Evolutionary conservation across 2,888 invertebrate species (phyloP), one percentile per base, ranked within the genome.

Genomic region (Cataglyphis cursor): DNA sequence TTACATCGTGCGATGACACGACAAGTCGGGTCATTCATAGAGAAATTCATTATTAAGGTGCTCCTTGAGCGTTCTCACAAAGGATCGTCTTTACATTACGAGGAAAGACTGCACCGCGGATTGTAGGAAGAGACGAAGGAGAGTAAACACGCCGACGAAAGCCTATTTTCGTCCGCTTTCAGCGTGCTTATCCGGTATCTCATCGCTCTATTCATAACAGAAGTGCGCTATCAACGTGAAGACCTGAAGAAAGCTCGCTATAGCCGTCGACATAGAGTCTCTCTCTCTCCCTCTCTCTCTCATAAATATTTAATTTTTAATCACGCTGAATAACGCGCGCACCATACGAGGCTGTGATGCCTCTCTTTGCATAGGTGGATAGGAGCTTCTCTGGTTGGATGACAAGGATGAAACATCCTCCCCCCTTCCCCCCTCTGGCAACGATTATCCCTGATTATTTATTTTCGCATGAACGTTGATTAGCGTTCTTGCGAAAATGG

Each of bases 251-350:
- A 59, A 80, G 81, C 41, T 35, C 28, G 61, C 44, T 59, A 38
- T 35, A 64, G 35, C 38, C 4, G 61, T 38, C 57, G 51, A n/a
- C 38, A 44, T 3, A 8, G 15, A 44, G 35, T 8, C 8, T 51
- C 51, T 51, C n/a, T n/a, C n/a, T 51, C 48, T 48, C 48, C n/a
- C 48, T 48, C 48, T 44, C 18, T 44, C 18, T 44, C 81, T 51
- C 57, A 44, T 89, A 85, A 91, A 90, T 90, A 88, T 89, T 90
- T 90, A 82, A 90, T 90, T 88, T 87, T 90, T 88, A 90, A 90
- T 90, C 89, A 89, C 82, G 85, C 68, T 73, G 81, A 68, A 75
- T 65, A 41, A 64, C 70, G 54, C 74, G 31, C 38, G n/a, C 76
- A 51, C 31, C 51, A 51, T 51, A 31, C 21, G 21, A 31, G 21